These are phyloP conservation scores for Plagodis dolabraria DNA, from an alignment of 2,888 invertebrate genomes.

Conservation along the genomic window DNA sequence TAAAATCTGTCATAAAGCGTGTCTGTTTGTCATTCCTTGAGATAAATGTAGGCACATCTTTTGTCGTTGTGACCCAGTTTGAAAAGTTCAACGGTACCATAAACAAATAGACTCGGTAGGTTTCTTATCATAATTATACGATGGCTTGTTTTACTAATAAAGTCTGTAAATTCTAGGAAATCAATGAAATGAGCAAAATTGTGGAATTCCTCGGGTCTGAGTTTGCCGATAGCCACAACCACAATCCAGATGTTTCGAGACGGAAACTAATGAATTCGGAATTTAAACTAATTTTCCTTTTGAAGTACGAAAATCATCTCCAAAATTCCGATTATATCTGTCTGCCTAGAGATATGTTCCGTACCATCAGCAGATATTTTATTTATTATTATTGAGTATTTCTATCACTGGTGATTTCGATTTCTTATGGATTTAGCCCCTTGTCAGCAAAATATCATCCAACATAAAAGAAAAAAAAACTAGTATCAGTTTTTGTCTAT, in stretches of 20 bases:
- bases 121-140: background rate
- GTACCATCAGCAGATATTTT: no score
- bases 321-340: no score
- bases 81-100: slow-evolving; percentile 1
- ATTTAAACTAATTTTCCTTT: slow-evolving; percentile 2
- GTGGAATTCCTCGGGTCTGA: slow-evolving; percentile 13
- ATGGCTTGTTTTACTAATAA: slow-evolving; percentile 4
- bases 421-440: no score
- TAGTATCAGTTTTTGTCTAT: no score
- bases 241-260: slow-evolving; percentile 21
- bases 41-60: slow-evolving; percentile 11
- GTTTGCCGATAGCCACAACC: slow-evolving; percentile 20
- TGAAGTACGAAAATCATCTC: background rate
- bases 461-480: no score
- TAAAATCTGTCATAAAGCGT: slow-evolving; percentile 28
- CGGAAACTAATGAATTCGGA: slow-evolving; percentile 8
- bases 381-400: no score
- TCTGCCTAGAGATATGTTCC: no score
- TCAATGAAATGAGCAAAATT: slow-evolving; percentile 20
- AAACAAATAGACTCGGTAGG: background rate
- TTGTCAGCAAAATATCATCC: no score
- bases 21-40: slow-evolving; percentile 23
- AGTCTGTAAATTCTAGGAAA: slow-evolving; percentile 14
- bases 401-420: no score
- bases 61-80: slow-evolving; percentile 17